Base-by-base conservation (phyloP, 2,888 invertebrate genomes). In the Pachydiplax longipennis region DNA sequence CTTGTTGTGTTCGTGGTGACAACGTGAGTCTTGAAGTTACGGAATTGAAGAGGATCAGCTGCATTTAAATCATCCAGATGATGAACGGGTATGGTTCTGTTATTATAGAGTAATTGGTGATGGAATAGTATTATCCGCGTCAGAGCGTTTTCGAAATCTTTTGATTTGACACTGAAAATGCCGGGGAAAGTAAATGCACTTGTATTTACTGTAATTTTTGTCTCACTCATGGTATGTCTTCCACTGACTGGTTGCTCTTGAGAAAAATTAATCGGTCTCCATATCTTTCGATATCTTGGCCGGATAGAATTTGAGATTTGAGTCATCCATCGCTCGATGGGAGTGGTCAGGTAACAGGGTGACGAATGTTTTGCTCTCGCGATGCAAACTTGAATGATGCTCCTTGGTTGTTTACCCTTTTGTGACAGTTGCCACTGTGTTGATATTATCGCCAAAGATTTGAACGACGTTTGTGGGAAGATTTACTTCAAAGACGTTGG, bases 31-130 rank as follows among this genome's bases (percentile, higher is more conserved):
- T 61, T 31, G 87, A 87, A 87, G 87, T 61, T 37, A 87, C 87
- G 87, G 87, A 87, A 61, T 65, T 31, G 87, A 87, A 65, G 87
- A 87, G 65, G 87, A 87, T 61, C 87, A 65, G 87, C 87, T 35
- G 87, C 61, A 61, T 87, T 87, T 61, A 87, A 61, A 65, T 61
- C 61, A 58, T 87, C 37, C 87, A 65, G 87, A 87, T 87, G 87
- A 87, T 87, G 87, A 87, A 87, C 87, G 87, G 87, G 87, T 87
- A 87, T 87, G 87, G 87, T 61, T 87, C 61, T 61, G 61, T 87
- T 61, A 87, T 61, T 87, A 15, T 87, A 65, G 61, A 37, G 87
- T 87, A 37, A 18, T 37, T 87, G 37, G 58, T 22, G 58, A 22
- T 61, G 65, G 31, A 61, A 18, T 87, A 87, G 61, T 37, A 18